These are phyloP conservation scores for Procambarus virginalis DNA, from an alignment of 1,140 invertebrate genomes.

Conservation along the genomic window DNA sequence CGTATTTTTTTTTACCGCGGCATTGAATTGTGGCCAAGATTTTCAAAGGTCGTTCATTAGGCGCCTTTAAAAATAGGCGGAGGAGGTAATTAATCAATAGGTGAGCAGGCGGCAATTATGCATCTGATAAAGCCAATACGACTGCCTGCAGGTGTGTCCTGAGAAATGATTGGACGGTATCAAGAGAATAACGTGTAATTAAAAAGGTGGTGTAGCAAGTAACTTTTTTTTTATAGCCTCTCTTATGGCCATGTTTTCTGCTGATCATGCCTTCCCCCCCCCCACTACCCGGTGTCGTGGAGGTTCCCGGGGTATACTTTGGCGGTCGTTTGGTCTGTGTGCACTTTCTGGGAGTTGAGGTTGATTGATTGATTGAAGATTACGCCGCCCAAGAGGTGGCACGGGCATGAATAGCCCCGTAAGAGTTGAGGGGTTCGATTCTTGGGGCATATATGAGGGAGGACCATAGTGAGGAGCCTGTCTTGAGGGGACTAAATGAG, in stretches of 20 bases:
- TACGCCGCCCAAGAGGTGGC: too few species aligned
- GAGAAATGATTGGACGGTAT: neutral
- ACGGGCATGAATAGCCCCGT: too few species aligned
- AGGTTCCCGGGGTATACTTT: too few species aligned
- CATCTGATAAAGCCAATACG: constrained; percentile 3
- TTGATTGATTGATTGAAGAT: too few species aligned
- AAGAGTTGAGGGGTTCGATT: too few species aligned
- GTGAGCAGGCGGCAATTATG: neutral
- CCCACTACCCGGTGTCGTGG: too few species aligned
- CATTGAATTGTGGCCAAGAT: neutral
- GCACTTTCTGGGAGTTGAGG: too few species aligned
- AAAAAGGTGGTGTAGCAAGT: neutral
- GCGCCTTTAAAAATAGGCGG: neutral
- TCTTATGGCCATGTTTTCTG: neutral
- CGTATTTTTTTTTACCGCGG: neutral
- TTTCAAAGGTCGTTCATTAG: neutral
- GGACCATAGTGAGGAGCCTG: too few species aligned
- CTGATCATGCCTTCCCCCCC: too few species aligned
- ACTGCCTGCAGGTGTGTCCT: neutral
- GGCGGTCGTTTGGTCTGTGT: too few species aligned
- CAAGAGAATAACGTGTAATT: neutral
- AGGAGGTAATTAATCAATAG: constrained; percentile 4
- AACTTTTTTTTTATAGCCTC: neutral
- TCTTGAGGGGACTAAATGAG: too few species aligned
- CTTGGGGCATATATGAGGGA: too few species aligned